phyloP scores from a whole-genome alignment of 23 tunicate genomes.

The Aplidium turbinatum region DNA sequence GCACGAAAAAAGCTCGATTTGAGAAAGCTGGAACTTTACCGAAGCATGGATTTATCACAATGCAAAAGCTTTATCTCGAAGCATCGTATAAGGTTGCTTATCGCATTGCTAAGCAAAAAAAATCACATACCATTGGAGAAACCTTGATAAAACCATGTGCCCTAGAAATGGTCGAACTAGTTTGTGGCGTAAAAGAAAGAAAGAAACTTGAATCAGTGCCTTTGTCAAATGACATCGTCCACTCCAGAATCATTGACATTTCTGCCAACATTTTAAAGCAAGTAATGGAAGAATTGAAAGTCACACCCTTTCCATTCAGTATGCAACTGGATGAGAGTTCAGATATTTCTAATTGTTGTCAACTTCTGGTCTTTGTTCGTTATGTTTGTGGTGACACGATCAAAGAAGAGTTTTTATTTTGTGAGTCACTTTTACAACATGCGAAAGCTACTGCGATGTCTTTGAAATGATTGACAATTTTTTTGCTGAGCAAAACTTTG shows the following conservation, averaged over 20 bases:
- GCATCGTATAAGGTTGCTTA: constrained; percentile 51
- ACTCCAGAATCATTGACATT: constrained; percentile 38
- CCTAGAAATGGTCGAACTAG: constrained; percentile 21
- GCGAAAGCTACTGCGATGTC: constrained; percentile 35
- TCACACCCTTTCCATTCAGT: constrained; percentile 31
- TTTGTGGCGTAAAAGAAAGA: constrained; percentile 25
- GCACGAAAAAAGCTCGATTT: constrained; percentile 17
- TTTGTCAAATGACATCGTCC: constrained; percentile 35
- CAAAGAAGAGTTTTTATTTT: constrained; percentile 39
- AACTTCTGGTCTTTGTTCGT: constrained; percentile 43
- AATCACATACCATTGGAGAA: constrained; percentile 22
- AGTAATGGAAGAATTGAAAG: constrained; percentile 19
- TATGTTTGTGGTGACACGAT: constrained; percentile 7
- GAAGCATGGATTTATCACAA: constrained; percentile 25
- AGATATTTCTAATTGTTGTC: constrained; percentile 28
- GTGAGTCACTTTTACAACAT: constrained; percentile 41
- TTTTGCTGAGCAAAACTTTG: constrained; percentile 13
- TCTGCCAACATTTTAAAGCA: constrained; percentile 34
- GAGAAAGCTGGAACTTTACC: constrained; percentile 40
- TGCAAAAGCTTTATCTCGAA: constrained; percentile 31
- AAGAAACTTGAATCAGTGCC: constrained; percentile 37
- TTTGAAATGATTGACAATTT: constrained; percentile 34
- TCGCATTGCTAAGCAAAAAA: constrained; percentile 24
- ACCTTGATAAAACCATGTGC: constrained; percentile 17
- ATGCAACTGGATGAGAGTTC: constrained; percentile 13